phyloP scores from a whole-genome alignment of 2,797 vertebrate genomes.

The Cossypha heuglini region DNA sequence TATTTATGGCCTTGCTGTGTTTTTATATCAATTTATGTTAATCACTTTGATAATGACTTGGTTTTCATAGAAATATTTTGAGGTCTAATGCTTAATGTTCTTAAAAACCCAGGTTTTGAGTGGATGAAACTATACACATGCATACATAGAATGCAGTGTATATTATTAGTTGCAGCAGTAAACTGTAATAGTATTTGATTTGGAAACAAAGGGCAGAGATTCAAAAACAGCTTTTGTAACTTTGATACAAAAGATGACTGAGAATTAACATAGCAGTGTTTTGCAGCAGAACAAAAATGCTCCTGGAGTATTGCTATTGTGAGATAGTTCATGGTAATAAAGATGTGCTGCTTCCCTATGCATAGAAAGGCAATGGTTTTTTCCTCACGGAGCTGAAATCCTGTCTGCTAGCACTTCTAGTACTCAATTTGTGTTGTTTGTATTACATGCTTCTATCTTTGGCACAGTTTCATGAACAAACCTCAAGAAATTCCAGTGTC shows the following conservation, averaged over 20 bases:
- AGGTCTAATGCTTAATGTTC: neutral
- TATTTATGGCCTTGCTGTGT: neutral
- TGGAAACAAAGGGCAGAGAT: neutral
- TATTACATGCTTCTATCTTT: neutral
- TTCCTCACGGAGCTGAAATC: neutral
- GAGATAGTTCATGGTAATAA: neutral
- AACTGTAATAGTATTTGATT: neutral
- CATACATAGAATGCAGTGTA: neutral
- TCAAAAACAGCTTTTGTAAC: neutral
- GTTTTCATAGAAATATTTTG: neutral
- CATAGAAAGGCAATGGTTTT: neutral
- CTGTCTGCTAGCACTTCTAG: neutral
- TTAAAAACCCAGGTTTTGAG: neutral
- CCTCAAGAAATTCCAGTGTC: neutral
- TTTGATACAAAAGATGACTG: neutral
- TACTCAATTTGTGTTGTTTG: neutral
- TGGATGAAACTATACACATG: neutral
- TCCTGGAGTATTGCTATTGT: neutral
- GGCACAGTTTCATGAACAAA: neutral
- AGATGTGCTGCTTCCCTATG: neutral
- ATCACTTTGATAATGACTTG: neutral
- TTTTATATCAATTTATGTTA: neutral
- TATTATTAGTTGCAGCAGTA: neutral
- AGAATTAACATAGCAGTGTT: neutral
- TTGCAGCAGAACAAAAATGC: neutral